These are phyloP conservation scores for Thereuonema tuberculata DNA, from an alignment of 1,140 invertebrate genomes.

Conservation along the genomic window DNA sequence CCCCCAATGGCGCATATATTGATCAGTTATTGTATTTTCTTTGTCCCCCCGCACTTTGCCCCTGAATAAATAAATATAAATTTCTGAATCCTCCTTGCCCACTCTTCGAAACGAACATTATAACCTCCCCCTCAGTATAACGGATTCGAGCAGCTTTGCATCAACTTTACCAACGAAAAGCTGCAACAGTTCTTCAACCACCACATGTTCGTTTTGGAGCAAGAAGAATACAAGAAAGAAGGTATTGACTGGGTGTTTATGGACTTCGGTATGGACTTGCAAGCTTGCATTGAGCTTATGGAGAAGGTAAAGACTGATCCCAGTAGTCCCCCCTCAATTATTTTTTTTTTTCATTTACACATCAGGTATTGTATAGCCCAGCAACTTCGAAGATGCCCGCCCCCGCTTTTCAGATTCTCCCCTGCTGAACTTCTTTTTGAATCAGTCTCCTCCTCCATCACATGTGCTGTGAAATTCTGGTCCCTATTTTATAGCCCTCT, in stretches of 20 bases:
- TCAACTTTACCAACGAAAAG: constrained; percentile 98
- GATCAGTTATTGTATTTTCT: too few relatives aligned
- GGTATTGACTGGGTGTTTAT: constrained; percentile 91
- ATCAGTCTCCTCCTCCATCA: too few relatives aligned
- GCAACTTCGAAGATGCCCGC: too few relatives aligned
- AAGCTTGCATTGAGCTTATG: constrained; percentile 91
- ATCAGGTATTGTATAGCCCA: too few relatives aligned
- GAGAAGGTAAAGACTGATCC: constrained; percentile 60
- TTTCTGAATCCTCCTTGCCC: not conserved
- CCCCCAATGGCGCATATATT: too few relatives aligned
- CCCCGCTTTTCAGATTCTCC: too few relatives aligned
- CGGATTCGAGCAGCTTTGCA: constrained; percentile 95
- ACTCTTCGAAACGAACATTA: too few relatives aligned
- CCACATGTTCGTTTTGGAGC: constrained; percentile 95
- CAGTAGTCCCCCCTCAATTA: not conserved
- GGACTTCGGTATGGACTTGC: constrained; percentile 94
- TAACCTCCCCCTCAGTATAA: too few relatives aligned
- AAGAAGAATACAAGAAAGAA: constrained; percentile 91
- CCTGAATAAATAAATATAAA: not conserved
- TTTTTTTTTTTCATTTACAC: not conserved
- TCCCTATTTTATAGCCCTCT: too few relatives aligned
- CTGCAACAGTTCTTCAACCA: constrained; percentile 97
- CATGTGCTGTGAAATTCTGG: too few relatives aligned
- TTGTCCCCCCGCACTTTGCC: too few relatives aligned
- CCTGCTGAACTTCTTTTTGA: too few relatives aligned